Evolutionary conservation across 2,113 vertebrate genomes (phyloP).

Genomic region (Heterotilapia buettikoferi): DNA sequence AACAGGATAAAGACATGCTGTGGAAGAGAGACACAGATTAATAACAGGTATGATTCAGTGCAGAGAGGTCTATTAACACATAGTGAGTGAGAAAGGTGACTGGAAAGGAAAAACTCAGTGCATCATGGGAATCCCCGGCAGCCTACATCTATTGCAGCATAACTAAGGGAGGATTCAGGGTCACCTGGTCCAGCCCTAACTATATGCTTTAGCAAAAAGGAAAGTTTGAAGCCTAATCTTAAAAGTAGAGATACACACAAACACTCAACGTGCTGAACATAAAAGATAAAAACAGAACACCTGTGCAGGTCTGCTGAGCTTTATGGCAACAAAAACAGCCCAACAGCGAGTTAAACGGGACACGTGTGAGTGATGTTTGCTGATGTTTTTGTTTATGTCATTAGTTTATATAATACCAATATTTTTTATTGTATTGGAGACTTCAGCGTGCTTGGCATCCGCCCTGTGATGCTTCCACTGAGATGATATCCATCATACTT

Average conservation of each 20-base stretch:
- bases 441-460: background rate
- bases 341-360: background rate
- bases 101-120: rapidly evolving
- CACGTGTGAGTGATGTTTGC: background rate
- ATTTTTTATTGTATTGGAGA: background rate
- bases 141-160: rapidly evolving
- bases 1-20: too few species aligned
- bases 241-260: too few species aligned
- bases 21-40: too few species aligned
- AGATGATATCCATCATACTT: background rate
- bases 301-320: background rate
- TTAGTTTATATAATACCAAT: background rate
- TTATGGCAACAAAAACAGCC: background rate
- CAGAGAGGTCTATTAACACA: background rate
- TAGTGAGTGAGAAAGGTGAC: background rate
- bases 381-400: background rate
- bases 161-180: background rate
- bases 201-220: background rate
- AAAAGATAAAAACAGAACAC: background rate
- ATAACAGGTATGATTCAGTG: rapidly evolving
- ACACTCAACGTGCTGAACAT: background rate
- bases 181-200: background rate
- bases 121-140: background rate
- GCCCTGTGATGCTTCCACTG: background rate
- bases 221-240: too few species aligned